Evolutionary conservation across 2,113 vertebrate genomes (phyloP), one percentile per base, ranked within the genome.

Genomic region (Neogobius melanostomus): DNA sequence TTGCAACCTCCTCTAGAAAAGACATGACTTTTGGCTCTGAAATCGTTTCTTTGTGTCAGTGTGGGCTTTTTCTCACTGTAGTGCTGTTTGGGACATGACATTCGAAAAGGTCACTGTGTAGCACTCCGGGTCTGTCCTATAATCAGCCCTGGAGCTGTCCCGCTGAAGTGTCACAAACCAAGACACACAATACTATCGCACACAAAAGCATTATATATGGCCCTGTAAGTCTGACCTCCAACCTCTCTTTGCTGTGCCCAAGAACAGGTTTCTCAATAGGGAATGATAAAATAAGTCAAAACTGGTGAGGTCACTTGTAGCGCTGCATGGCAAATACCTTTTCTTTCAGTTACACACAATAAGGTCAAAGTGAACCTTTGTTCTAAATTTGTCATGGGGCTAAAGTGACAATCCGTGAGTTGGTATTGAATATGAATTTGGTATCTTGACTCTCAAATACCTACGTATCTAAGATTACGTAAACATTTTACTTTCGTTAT

Each of bases 101-200:
- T 87, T 78, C 83, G 63, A 44, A 87, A 86, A 87, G 85, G 88
- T 86, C 81, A 83, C n/a, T 9, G 74, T 49, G 0, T 28, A 10
- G 49, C 57, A 66, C 66, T 59, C 67, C 77, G 71, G 62, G 73
- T 59, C 49, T 42, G 42, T 80, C 62, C 74, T 77, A 80, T 85
- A 81, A 81, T 82, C 80, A 85, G 71, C 72, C 72, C 51, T 57
- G 71, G 64, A 74, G 71, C 79, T 72, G 74, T 49, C 69, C 70
- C 60, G 64, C 64, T 70, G 63, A 75, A 73, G 78, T 72, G 64
- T 72, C 61, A 52, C 5, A 1, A 28, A 66, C 66, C 66, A 72
- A 66, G 66, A 85, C 70, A 57, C 28, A 5, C 65, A 79, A 64
- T 84, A 56, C 65, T 56, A 66, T 21, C 64, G 62, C 61, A 48